These are phyloP conservation scores for Hetaerina titia DNA, from an alignment of 2,888 invertebrate species.

Conservation along the genomic window DNA sequence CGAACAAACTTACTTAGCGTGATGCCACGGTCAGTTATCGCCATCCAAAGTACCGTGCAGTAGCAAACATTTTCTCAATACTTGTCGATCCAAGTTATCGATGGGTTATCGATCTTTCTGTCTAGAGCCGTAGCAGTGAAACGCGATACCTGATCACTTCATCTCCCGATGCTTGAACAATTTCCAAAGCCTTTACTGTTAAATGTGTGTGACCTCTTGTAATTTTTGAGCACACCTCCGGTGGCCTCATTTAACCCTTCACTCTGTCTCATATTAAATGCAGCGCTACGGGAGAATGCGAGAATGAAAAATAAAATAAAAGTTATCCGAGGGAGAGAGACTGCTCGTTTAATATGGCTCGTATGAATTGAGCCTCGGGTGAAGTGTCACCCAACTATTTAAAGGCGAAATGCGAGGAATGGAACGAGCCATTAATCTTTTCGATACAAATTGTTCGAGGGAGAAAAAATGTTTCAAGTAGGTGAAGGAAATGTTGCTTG, in stretches of 20 bases:
- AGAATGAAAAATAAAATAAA: background rate
- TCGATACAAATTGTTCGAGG: background rate
- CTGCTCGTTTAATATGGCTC: conserved; percentile 16
- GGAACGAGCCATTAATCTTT: background rate
- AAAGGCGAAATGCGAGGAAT: background rate
- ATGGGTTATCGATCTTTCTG: no score
- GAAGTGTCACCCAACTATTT: conserved; percentile 10
- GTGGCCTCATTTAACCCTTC: background rate
- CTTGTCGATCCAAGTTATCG: no score
- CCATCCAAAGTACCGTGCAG: no score
- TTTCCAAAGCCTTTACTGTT: no score
- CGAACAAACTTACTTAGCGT: no score
- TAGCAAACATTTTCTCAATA: no score
- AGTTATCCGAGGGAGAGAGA: background rate
- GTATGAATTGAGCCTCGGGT: conserved; percentile 15
- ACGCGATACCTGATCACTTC: no score
- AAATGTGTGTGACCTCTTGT: background rate
- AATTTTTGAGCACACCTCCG: background rate
- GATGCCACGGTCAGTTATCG: no score
- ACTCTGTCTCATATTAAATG: background rate
- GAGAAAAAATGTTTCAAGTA: background rate
- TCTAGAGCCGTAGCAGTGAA: no score
- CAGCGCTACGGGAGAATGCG: background rate
- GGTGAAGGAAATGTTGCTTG: background rate
- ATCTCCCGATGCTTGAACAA: no score